These are phyloP conservation scores for Xerus inauris DNA, from an alignment of 2,113 vertebrate genomes.

Conservation along the genomic window DNA sequence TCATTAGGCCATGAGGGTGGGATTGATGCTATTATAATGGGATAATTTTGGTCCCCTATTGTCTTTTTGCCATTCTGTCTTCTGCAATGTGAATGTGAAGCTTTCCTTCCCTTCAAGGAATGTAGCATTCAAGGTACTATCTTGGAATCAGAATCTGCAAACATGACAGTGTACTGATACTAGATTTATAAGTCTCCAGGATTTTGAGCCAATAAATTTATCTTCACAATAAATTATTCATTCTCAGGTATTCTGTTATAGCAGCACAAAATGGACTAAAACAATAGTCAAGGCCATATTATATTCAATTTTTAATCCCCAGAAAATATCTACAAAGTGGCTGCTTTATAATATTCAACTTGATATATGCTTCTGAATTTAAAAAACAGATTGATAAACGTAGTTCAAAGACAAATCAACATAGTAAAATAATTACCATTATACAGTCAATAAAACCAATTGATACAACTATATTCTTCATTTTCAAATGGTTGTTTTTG, in stretches of 20 bases:
- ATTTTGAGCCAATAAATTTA: not conserved
- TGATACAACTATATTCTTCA: not conserved
- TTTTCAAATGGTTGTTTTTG: not conserved
- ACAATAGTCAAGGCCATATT: not conserved
- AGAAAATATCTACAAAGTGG: not conserved
- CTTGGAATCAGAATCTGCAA: not conserved
- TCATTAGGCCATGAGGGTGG: not conserved
- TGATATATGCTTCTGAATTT: slow-evolving; percentile 28
- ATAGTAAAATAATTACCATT: not conserved
- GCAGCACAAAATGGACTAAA: not conserved
- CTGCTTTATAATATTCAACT: not conserved
- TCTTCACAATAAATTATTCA: not conserved
- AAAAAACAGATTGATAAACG: slow-evolving; percentile 25
- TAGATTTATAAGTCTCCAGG: not conserved
- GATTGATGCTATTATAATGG: not conserved
- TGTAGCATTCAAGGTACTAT: not conserved
- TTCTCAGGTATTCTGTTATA: not conserved
- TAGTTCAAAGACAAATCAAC: not conserved
- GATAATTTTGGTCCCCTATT: not conserved
- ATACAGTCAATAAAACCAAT: not conserved
- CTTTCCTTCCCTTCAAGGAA: not conserved
- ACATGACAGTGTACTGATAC: not conserved
- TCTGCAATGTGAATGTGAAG: not conserved
- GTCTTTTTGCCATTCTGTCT: not conserved
- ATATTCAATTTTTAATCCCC: not conserved